Base-by-base conservation (phyloP, 2,888 invertebrate genomes). In the Microctonus hyperodae region DNA sequence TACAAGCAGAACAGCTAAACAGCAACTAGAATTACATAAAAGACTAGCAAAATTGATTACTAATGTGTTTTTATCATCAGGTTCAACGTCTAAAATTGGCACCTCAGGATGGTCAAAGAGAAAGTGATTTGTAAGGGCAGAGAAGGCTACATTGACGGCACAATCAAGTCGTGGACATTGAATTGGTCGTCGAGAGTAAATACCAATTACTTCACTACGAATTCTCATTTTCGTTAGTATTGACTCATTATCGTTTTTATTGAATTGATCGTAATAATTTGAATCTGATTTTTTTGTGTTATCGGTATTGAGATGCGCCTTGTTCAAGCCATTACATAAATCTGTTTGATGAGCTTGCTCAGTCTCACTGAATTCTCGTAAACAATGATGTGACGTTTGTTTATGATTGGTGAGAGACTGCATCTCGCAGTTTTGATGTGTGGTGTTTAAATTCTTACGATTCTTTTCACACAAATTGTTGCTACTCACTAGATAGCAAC, bases 61-160 rank as follows among this genome's bases (percentile, higher is more conserved):
- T 3, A 83, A 74, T 0, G 82, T 83, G 57, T 79, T 81, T 40
- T 79, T 80, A 4, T 74, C 74, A 6, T 76, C 81, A 0, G 82
- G 81, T n/a, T 81, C 80, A 31, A 83, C 76, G 50, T 75, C 77
- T 13, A 83, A 68, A 10, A 83, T 77, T 23, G 85, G 85, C 0
- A 86, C 79, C 76, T 86, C 86, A 1, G 87, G 85, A 75, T 89
- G 89, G 73, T 89, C 88, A 73, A 88, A 88, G 66, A 86, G 81
- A 70, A 88, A 88, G 76, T 89, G 88, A 53, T 85, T 83, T 16
- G 85, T 83, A 3, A 88, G 76, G 0, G 88, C 86, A 33, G 86
- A 86, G 55, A 86, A 83, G 0, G 88, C 87, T 5, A 88, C 85
- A 65, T 85, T 87, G 69, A 86, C 86, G 5, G 83, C 82, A 72